phyloP scores from a whole-genome alignment of 2,888 invertebrate genomes.

The Lapara coniferarum region DNA sequence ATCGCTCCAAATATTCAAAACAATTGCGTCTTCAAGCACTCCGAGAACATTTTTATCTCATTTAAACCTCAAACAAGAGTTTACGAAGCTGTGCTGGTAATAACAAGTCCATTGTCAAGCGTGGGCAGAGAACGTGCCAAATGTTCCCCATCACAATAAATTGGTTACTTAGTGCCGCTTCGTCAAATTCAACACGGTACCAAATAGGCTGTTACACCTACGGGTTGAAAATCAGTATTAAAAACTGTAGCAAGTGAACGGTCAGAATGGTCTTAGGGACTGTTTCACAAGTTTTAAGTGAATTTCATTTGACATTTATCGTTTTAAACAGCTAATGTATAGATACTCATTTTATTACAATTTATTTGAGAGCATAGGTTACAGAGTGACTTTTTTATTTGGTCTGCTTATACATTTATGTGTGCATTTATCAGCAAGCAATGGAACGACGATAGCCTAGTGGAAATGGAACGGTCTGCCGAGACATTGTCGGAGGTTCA shows the following conservation, averaged over 20 bases:
- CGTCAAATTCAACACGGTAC: slow-evolving; percentile 40
- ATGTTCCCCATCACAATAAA: slow-evolving; percentile 40
- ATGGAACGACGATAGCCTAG: too few relatives aligned
- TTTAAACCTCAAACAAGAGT: slow-evolving; percentile 26
- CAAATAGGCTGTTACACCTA: slow-evolving; percentile 29
- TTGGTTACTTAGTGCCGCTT: slow-evolving; percentile 43
- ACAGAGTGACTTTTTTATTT: too few relatives aligned
- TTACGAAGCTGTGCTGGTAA: slow-evolving; percentile 22
- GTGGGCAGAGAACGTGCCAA: slow-evolving; percentile 44
- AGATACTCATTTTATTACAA: too few relatives aligned
- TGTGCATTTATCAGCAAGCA: too few relatives aligned
- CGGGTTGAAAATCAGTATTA: background rate
- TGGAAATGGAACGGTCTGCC: too few relatives aligned
- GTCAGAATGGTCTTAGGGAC: background rate
- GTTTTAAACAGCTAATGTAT: too few relatives aligned
- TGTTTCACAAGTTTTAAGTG: background rate
- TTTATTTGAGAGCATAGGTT: too few relatives aligned
- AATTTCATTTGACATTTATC: too few relatives aligned
- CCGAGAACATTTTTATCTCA: slow-evolving; percentile 18
- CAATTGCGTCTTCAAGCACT: background rate
- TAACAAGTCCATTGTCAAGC: slow-evolving; percentile 19
- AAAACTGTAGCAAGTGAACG: background rate
- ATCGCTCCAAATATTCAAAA: background rate
- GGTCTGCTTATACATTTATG: too few relatives aligned
- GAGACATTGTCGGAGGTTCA: too few relatives aligned